Conservation (phyloP, 2,888 invertebrate genomes). For the Polydrusus cervinus region DNA sequence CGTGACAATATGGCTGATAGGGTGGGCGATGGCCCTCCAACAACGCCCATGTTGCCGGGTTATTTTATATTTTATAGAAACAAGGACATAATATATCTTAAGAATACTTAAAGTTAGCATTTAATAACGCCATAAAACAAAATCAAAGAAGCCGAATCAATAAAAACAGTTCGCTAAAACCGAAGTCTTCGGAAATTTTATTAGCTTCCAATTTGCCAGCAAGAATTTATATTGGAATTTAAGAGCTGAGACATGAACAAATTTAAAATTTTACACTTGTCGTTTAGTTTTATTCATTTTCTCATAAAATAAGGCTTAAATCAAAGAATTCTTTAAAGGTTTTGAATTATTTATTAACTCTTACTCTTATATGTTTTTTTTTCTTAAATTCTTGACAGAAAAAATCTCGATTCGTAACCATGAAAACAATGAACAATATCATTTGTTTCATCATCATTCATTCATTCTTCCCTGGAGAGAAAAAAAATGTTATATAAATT, state of each 20-base stretch:
- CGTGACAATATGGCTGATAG: too few relatives aligned
- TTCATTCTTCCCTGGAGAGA: too few relatives aligned
- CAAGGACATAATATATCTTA: not conserved
- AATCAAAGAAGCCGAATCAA: conserved; percentile 2
- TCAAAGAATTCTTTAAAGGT: not conserved
- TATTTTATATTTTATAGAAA: too few relatives aligned
- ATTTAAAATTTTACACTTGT: conserved; percentile 14
- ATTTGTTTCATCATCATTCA: too few relatives aligned
- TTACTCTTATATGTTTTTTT: not conserved
- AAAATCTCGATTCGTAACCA: too few relatives aligned
- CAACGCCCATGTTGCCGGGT: too few relatives aligned
- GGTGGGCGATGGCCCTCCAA: too few relatives aligned
- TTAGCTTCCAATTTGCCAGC: conserved; percentile 30
- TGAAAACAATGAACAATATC: too few relatives aligned
- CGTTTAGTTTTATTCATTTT: conserved; percentile 6
- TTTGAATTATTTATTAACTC: conserved; percentile 2
- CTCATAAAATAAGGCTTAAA: conserved; percentile 1
- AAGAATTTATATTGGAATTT: conserved; percentile 38
- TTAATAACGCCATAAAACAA: conserved; percentile 7
- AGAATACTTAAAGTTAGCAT: not conserved
- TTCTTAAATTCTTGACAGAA: not conserved
- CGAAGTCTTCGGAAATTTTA: conserved; percentile 15
- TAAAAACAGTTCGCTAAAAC: conserved; percentile 1
- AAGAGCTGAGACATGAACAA: not conserved
- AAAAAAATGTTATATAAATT: too few relatives aligned